Conservation (phyloP, 2,113 vertebrate species). For the Phrynosoma blainvillii region DNA sequence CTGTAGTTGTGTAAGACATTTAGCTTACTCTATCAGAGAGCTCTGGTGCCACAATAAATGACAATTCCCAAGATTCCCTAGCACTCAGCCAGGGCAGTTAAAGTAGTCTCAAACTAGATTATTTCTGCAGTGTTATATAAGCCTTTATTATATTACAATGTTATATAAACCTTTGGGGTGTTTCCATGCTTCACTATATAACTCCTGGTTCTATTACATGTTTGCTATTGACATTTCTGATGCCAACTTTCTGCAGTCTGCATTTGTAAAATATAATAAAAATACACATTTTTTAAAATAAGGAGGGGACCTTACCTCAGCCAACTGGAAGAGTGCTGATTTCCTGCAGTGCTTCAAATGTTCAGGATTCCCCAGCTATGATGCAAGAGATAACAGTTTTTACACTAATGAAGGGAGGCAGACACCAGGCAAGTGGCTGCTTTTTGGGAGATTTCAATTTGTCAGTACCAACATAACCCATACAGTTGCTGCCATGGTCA, state of each 20-base stretch:
- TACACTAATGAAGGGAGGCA: slow-evolving; percentile 61
- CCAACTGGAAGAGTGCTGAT: slow-evolving; percentile 84
- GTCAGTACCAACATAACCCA: background rate
- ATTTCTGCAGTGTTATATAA: no score
- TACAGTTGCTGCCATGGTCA: background rate
- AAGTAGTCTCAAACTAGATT: no score
- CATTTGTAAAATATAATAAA: background rate
- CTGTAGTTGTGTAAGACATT: no score
- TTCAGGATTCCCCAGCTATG: slow-evolving; percentile 78
- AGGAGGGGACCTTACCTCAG: slow-evolving; percentile 79
- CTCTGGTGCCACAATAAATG: no score
- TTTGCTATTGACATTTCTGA: background rate
- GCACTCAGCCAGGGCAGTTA: no score
- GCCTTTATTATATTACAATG: no score
- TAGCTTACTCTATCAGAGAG: no score
- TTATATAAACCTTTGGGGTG: no score
- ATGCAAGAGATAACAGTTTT: slow-evolving; percentile 79
- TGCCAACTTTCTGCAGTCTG: background rate
- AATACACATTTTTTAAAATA: slow-evolving; percentile 25
- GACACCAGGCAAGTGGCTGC: slow-evolving; percentile 14
- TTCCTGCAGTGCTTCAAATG: slow-evolving; percentile 83
- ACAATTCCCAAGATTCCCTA: no score
- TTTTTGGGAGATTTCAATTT: background rate
- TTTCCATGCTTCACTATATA: background rate
- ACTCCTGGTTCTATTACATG: background rate